These are phyloP conservation scores for Smutsia gigantea DNA, from an alignment of 2,797 vertebrate species.

Conservation along the genomic window DNA sequence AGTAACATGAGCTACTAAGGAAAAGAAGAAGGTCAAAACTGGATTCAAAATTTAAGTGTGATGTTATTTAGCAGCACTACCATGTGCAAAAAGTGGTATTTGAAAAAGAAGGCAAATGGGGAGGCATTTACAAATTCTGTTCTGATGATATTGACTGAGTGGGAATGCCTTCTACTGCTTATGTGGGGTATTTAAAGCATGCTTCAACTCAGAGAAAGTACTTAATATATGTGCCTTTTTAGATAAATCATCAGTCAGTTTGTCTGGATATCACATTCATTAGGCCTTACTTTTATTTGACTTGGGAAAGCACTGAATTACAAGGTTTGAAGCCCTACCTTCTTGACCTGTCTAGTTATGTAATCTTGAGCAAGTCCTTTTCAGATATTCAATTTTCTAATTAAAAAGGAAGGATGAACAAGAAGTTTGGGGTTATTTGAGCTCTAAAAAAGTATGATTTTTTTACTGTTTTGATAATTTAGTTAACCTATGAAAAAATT, in stretches of 20 bases:
- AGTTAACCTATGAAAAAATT: not conserved
- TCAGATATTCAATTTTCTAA: not conserved
- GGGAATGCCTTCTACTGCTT: not conserved
- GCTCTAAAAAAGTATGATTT: not conserved
- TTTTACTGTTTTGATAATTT: not conserved
- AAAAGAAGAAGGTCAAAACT: not conserved
- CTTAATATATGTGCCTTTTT: not conserved
- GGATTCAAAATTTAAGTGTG: not conserved
- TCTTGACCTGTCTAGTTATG: not conserved
- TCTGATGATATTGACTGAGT: not conserved
- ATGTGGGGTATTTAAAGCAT: not conserved
- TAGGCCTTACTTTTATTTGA: not conserved
- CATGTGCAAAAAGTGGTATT: not conserved
- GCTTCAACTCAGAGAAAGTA: not conserved
- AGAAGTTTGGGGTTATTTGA: not conserved
- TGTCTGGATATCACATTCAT: not conserved
- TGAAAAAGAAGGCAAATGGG: not conserved
- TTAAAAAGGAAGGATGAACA: not conserved
- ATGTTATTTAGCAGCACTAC: not conserved
- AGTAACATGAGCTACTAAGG: not conserved
- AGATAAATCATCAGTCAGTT: not conserved
- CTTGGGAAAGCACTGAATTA: not conserved
- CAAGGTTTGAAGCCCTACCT: not conserved
- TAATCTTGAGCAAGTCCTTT: not conserved
- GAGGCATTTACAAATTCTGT: not conserved